Conservation (phyloP, 2,888 invertebrate species). For the Pyrocoelia pectoralis region DNA sequence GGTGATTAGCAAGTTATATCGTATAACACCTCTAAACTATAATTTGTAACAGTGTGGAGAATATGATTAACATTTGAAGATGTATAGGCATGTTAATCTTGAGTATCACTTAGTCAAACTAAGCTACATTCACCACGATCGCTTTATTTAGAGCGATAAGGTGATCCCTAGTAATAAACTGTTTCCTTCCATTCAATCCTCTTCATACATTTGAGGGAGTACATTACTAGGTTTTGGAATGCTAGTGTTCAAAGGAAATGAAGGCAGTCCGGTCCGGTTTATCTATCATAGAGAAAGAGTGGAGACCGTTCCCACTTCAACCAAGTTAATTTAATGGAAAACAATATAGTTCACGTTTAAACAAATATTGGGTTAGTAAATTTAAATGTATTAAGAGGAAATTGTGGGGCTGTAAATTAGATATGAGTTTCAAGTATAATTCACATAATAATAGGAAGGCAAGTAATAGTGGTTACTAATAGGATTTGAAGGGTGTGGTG, state of each 20-base stretch:
- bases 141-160: not conserved
- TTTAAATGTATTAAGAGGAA: not conserved
- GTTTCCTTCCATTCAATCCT: not conserved
- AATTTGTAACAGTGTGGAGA: not conserved
- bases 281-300: not conserved
- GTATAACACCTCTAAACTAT: too few relatives aligned
- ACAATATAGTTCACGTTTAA: not conserved
- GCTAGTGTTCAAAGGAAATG: not conserved
- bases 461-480: slow-evolving; percentile 11
- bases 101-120: not conserved
- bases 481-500: slow-evolving; percentile 13
- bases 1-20: too few relatives aligned
- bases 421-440: slow-evolving; percentile 3
- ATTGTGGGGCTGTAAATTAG: not conserved
- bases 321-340: not conserved
- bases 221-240: not conserved
- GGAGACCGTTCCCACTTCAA: not conserved
- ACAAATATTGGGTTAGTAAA: not conserved
- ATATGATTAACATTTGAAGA: not conserved
- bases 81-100: not conserved
- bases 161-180: not conserved
- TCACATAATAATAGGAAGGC: slow-evolving; percentile 10
- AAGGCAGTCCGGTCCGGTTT: not conserved
- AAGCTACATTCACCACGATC: not conserved
- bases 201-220: not conserved